Conservation (phyloP, 2,113 vertebrate species). For the Bubalus kerabau region DNA sequence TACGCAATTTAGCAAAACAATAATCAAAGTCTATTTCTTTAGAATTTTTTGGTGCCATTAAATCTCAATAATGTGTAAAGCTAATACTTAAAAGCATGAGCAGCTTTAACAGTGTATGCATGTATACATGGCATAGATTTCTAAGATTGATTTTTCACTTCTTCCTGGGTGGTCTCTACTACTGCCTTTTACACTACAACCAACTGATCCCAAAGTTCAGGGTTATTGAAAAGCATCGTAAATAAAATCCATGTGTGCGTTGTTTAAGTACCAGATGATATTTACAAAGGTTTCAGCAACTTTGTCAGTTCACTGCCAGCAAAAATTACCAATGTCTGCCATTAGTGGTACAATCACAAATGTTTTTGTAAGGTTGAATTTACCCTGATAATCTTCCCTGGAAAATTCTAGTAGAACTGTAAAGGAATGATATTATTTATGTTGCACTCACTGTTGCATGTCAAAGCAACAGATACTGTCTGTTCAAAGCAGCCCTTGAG, state of each 20-base stretch:
- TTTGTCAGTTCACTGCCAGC: neutral
- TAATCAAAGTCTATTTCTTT: neutral
- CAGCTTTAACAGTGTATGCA: neutral
- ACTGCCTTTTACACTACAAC: conserved; percentile 52
- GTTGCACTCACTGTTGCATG: neutral
- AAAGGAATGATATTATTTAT: conserved; percentile 54
- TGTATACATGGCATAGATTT: neutral
- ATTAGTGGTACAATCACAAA: conserved; percentile 49
- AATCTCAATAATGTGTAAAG: neutral
- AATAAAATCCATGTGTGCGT: conserved; percentile 64
- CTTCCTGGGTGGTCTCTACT: conserved; percentile 58
- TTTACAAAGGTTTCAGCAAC: conserved; percentile 47
- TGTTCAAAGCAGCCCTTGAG: neutral
- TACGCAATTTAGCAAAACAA: neutral
- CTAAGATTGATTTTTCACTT: conserved; percentile 57
- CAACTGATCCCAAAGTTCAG: conserved; percentile 45
- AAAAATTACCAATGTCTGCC: conserved; percentile 41
- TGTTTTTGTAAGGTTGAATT: conserved; percentile 48
- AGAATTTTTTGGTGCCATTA: conserved; percentile 21
- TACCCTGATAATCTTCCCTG: conserved; percentile 42
- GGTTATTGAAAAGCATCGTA: conserved; percentile 64
- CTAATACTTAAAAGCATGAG: neutral
- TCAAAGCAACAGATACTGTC: conserved; percentile 53
- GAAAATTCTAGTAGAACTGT: conserved; percentile 12
- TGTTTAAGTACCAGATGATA: conserved; percentile 47